Conservation (phyloP, 2,113 vertebrate genomes). For the Spermophilus dauricus region DNA sequence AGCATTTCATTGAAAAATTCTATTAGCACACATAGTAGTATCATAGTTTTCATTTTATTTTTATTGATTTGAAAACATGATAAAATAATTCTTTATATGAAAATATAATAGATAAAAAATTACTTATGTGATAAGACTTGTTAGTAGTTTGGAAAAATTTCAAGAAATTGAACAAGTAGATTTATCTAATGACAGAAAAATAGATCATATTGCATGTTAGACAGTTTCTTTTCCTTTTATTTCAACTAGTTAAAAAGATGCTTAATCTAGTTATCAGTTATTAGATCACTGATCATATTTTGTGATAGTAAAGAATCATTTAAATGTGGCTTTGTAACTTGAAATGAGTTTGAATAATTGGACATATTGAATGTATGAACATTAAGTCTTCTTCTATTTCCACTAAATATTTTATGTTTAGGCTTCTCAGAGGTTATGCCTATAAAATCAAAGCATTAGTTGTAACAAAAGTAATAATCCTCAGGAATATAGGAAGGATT, state of each 20-base stretch:
- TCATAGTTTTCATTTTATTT: not conserved
- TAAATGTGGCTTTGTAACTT: not conserved
- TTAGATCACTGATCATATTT: not conserved
- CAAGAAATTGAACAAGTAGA: not conserved
- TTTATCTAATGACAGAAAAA: not conserved
- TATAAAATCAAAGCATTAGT: not conserved
- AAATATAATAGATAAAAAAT: not conserved
- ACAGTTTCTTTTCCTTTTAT: not conserved
- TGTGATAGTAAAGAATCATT: not conserved
- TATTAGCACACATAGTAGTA: not conserved
- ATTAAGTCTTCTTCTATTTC: not conserved
- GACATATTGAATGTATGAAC: too few relatives aligned
- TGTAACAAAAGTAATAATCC: not conserved
- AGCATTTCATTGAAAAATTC: not conserved
- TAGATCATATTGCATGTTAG: not conserved
- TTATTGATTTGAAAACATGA: not conserved
- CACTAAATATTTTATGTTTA: not conserved
- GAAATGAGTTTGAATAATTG: not conserved
- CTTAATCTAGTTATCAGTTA: not conserved
- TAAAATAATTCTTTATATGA: not conserved
- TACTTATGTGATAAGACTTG: not conserved
- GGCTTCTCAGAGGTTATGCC: not conserved
- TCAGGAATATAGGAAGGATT: not conserved
- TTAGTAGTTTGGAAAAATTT: not conserved
- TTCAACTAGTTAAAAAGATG: not conserved